Evolutionary conservation across 2,113 vertebrate species (phyloP).

Genomic region (Mus spicilegus): DNA sequence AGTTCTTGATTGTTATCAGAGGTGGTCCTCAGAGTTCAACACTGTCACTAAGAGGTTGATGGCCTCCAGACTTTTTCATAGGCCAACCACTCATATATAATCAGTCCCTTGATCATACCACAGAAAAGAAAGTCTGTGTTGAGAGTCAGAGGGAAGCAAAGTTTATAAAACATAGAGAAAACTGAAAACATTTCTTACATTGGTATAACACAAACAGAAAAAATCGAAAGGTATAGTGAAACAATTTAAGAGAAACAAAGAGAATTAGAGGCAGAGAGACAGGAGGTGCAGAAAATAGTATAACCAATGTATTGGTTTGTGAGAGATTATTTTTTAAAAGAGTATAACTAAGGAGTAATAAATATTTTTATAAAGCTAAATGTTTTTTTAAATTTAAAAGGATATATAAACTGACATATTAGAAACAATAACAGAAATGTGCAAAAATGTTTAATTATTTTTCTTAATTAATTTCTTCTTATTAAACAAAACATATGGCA

Average conservation of each 20-base stretch:
- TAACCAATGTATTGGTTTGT: rapidly evolving
- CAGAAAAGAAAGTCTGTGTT: neutral
- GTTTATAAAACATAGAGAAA: neutral
- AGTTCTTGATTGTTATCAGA: neutral
- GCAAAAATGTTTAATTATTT: neutral
- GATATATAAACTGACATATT: neutral
- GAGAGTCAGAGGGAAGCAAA: neutral
- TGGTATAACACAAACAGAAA: neutral
- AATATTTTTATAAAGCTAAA: neutral
- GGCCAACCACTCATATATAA: neutral
- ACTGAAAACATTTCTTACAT: neutral
- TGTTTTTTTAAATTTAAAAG: neutral
- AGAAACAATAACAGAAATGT: neutral
- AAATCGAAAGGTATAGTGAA: neutral
- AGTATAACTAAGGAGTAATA: neutral
- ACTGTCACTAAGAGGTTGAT: neutral
- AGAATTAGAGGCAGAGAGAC: neutral
- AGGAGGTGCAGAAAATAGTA: neutral
- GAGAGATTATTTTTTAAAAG: neutral
- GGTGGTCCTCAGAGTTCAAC: neutral
- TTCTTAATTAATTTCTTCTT: neutral
- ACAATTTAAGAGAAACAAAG: neutral
- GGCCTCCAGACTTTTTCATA: neutral
- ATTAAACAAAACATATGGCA: neutral
- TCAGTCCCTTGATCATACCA: neutral